These are phyloP conservation scores for Reticulitermes speratus DNA, from an alignment of 1,140 invertebrate genomes.

Conservation along the genomic window DNA sequence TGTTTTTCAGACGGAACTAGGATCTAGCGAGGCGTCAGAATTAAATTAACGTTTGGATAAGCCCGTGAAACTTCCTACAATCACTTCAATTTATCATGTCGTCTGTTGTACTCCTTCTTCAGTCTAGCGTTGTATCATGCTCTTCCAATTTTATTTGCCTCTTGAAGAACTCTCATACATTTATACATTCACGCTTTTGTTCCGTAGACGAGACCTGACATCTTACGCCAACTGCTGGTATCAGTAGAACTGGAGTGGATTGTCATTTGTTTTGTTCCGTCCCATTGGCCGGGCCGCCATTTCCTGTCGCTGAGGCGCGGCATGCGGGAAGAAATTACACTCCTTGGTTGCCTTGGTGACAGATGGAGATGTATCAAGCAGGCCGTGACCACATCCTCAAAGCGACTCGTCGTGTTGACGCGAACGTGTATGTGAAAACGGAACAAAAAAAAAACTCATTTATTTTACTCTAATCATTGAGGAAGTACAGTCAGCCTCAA, in stretches of 20 bases:
- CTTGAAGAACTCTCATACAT: not conserved
- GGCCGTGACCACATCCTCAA: slow-evolving; percentile 2
- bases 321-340: slow-evolving; percentile 7
- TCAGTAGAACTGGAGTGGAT: not conserved
- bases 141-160: not conserved
- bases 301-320: not conserved
- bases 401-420: not conserved
- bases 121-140: not conserved
- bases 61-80: not conserved
- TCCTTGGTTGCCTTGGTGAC: slow-evolving; percentile 8
- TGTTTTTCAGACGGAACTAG: not conserved
- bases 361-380: slow-evolving; percentile 15
- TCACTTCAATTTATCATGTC: not conserved
- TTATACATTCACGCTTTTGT: not conserved
- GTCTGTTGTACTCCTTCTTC: not conserved
- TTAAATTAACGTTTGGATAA: not conserved
- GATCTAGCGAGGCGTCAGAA: not conserved
- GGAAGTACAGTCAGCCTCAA: not conserved
- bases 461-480: slow-evolving; percentile 8
- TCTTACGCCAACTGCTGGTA: slow-evolving; percentile 14
- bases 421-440: not conserved
- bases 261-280: slow-evolving; percentile 16
- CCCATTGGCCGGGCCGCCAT: slow-evolving; percentile 9
- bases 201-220: not conserved
- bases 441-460: not conserved